These are phyloP conservation scores for Heliangelus exortis DNA, from an alignment of 2,797 vertebrate genomes.

Conservation along the genomic window DNA sequence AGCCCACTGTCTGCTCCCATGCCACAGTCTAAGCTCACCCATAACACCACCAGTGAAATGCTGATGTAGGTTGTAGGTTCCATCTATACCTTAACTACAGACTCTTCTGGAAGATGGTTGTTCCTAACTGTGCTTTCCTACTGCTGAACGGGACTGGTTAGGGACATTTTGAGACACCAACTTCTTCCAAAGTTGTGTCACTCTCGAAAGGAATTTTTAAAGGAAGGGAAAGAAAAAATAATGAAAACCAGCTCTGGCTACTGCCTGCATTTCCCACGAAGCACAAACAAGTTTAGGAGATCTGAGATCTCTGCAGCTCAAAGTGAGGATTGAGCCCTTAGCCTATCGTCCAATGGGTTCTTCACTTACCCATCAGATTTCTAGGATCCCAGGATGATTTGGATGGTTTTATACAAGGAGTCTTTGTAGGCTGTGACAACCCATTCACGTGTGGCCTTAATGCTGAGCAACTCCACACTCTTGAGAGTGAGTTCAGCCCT, in stretches of 20 bases:
- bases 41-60: neutral
- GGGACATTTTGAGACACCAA: neutral
- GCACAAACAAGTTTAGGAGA: neutral
- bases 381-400: neutral
- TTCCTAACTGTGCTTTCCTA: neutral
- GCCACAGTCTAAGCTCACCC: neutral
- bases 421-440: neutral
- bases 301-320: neutral
- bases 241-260: neutral
- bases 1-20: rapidly evolving
- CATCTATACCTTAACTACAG: neutral
- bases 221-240: neutral
- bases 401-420: neutral
- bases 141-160: neutral
- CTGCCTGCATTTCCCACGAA: neutral
- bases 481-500: slow-evolving; percentile 22
- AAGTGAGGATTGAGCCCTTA: neutral
- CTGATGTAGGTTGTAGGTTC: neutral
- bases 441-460: neutral
- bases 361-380: neutral
- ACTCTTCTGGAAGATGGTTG: neutral
- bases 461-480: neutral
- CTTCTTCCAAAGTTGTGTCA: neutral
- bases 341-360: neutral
- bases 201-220: neutral